phyloP scores from a whole-genome alignment of 2,113 vertebrate species.

The Lathamus discolor region DNA sequence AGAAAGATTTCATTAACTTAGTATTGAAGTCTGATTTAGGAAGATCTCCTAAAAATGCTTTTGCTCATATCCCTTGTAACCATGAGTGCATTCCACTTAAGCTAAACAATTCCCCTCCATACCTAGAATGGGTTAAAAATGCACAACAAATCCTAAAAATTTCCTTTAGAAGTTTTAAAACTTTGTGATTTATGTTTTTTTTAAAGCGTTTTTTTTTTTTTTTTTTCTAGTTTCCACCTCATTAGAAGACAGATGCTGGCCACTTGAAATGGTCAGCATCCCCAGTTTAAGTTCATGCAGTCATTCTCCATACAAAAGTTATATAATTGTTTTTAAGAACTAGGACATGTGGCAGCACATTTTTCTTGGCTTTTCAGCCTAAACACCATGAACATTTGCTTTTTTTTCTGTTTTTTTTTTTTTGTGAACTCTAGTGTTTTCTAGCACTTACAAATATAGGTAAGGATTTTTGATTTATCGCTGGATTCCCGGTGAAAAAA shows the following conservation, averaged over 20 bases:
- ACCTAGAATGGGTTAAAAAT: neutral
- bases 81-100: neutral
- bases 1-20: neutral
- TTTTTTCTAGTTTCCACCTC: neutral
- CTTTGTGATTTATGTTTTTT: neutral
- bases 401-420: neutral
- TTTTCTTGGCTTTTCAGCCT: neutral
- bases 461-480: neutral
- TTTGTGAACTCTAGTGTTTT: neutral
- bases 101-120: fast-evolving
- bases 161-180: neutral
- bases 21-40: neutral
- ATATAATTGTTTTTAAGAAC: neutral
- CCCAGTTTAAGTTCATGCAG: neutral
- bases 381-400: neutral
- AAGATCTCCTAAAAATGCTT: neutral
- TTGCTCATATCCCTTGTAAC: neutral
- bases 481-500: neutral
- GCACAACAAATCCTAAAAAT: neutral
- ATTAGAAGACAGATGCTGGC: neutral
- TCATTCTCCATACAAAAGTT: neutral
- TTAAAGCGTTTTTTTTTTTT: neutral
- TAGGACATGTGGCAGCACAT: neutral
- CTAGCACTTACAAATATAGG: neutral
- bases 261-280: neutral